Percentiles rank a stretch among this genome's conserved stretches.
These are phyloP conservation scores for Eristalis arbustorum DNA, from an alignment of 2,888 invertebrate species.

Conservation along the genomic window DNA sequence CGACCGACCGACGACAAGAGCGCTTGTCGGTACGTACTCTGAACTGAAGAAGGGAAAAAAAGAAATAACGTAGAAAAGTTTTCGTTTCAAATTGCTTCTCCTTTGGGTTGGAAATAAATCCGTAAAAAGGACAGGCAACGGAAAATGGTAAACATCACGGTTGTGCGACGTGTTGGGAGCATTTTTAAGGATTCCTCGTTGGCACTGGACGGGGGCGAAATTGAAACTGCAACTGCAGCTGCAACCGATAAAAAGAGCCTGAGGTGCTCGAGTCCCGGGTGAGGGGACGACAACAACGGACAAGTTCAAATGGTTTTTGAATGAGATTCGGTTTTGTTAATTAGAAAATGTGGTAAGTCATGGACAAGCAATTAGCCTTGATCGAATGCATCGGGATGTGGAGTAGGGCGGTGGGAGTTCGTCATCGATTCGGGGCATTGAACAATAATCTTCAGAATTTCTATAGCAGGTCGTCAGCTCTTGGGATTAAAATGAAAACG, in stretches of 20 bases:
- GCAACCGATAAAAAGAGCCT: slow-evolving; percentile 28
- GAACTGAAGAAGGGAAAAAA: neutral
- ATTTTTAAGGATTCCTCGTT: slow-evolving; percentile 46
- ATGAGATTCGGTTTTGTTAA: slow-evolving; percentile 6
- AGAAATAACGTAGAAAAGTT: neutral
- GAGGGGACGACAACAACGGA: neutral
- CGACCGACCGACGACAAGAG: neutral
- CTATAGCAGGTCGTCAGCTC: too few relatives aligned
- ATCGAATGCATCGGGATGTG: neutral
- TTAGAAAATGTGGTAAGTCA: neutral
- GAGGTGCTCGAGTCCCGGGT: neutral
- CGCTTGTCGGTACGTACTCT: slow-evolving; percentile 6
- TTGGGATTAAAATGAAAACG: too few relatives aligned
- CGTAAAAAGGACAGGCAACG: slow-evolving; percentile 28
- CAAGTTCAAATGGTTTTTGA: slow-evolving; percentile 6
- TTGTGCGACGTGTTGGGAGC: slow-evolving; percentile 45
- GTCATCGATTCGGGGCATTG: neutral
- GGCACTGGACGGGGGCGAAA: slow-evolving; percentile 1
- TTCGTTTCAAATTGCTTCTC: slow-evolving; percentile 10
- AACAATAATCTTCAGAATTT: too few relatives aligned
- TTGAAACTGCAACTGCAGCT: slow-evolving; percentile 34
- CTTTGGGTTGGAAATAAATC: slow-evolving; percentile 34
- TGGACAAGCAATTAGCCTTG: neutral
- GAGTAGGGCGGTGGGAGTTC: neutral
- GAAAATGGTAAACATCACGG: slow-evolving; percentile 59